Evolutionary conservation across 37 sponge, comb jelly and placozoan genomes (phyloP).

Genomic region (Theonella swinhoei): DNA sequence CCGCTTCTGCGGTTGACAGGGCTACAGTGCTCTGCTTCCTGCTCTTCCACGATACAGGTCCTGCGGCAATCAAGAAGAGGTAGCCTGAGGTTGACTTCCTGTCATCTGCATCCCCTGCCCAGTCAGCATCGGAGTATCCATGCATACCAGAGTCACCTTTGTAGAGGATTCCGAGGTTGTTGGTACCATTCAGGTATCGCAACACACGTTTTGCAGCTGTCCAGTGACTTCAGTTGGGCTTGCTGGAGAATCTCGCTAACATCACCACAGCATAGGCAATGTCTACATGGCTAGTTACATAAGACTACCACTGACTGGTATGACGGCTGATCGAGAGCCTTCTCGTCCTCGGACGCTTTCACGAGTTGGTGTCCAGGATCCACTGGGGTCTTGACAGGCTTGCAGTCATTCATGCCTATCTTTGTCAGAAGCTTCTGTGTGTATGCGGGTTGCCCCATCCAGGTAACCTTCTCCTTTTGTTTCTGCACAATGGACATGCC

Average conservation of each 20-base stretch:
- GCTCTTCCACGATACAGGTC: too few relatives aligned
- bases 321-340: background rate
- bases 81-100: too few relatives aligned
- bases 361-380: conserved; percentile 12
- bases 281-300: too few relatives aligned
- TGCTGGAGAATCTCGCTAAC: conserved; percentile 11
- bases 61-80: too few relatives aligned
- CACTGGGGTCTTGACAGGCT: conserved; percentile 26
- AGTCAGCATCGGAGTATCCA: too few relatives aligned
- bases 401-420: conserved; percentile 15
- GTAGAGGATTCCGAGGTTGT: conserved; percentile 19
- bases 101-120: too few relatives aligned
- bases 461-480: background rate
- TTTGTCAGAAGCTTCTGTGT: conserved; percentile 10
- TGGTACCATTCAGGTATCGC: conserved; percentile 46
- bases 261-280: conserved; percentile 20
- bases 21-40: too few relatives aligned
- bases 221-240: conserved; percentile 29
- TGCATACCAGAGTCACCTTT: conserved; percentile 12
- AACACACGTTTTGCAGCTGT: conserved; percentile 28
- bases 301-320: conserved; percentile 40
- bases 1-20: too few relatives aligned
- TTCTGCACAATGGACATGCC: conserved; percentile 36
- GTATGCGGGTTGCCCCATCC: too few relatives aligned
- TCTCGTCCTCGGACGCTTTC: conserved; percentile 26